Evolutionary conservation across 2,888 invertebrate species (phyloP).

Genomic region (Bugulina stolonifera): DNA sequence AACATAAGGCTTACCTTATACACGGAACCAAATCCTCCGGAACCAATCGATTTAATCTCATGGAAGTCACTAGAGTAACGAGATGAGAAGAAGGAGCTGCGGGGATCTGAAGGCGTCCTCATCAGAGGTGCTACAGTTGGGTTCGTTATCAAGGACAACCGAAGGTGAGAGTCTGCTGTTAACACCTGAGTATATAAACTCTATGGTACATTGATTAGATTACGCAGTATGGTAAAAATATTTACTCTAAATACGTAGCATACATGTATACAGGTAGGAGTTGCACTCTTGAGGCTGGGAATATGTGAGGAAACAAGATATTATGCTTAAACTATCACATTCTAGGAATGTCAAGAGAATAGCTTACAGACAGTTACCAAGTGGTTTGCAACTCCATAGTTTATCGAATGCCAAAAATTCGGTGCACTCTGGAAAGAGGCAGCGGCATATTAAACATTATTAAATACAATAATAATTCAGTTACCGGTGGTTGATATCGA

Average conservation of each 20-base stretch:
- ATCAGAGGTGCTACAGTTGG: background rate
- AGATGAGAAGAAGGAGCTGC: constrained; percentile 17
- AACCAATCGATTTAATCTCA: constrained; percentile 12
- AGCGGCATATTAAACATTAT: background rate
- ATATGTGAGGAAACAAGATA: no score
- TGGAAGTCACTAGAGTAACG: constrained; percentile 25
- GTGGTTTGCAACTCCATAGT: background rate
- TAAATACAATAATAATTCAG: no score
- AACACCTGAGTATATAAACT: background rate
- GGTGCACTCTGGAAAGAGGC: background rate
- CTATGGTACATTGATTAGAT: no score
- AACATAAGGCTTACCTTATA: constrained; percentile 5
- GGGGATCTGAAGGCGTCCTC: background rate
- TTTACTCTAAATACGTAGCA: no score
- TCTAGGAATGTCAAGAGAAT: no score
- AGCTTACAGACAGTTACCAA: background rate
- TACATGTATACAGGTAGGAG: no score
- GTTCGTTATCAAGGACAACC: background rate
- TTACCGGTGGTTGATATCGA: background rate
- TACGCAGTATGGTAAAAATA: no score
- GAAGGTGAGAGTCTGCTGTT: background rate
- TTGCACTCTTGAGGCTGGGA: no score
- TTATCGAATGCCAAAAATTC: background rate
- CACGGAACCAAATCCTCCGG: constrained; percentile 23
- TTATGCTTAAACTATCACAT: no score